phyloP scores from a whole-genome alignment of 2,113 vertebrate genomes.

The Pantherophis guttatus region DNA sequence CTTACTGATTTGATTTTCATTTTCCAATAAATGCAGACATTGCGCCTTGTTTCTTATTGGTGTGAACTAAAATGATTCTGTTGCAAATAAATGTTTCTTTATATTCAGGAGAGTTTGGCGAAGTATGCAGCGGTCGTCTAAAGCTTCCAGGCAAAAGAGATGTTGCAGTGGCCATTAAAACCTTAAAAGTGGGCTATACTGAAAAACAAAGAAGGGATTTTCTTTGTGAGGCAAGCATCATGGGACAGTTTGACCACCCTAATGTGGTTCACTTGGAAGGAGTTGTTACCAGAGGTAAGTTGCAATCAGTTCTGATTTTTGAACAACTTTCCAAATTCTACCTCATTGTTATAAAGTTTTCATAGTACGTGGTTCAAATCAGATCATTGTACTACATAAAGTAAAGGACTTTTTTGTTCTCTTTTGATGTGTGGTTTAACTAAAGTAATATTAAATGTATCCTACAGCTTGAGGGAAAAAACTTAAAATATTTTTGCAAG shows the following conservation, averaged over 20 bases:
- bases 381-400: constrained; percentile 17
- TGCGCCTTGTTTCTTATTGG: constrained; percentile 33
- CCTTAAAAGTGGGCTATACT: constrained; percentile 94
- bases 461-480: constrained; percentile 36
- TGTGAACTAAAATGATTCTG: constrained; percentile 47
- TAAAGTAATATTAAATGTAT: constrained; percentile 58
- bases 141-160: constrained; percentile 96
- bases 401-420: constrained; percentile 54
- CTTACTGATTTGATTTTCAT: constrained; percentile 5
- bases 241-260: constrained; percentile 98
- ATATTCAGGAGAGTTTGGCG: constrained; percentile 92
- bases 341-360: constrained; percentile 39
- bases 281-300: constrained; percentile 92
- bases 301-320: neutral
- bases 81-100: constrained; percentile 30
- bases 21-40: constrained; percentile 42
- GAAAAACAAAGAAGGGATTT: constrained; percentile 97
- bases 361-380: constrained; percentile 42
- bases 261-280: constrained; percentile 97
- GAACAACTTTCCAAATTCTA: neutral
- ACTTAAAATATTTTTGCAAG: constrained; percentile 16
- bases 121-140: constrained; percentile 94
- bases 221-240: constrained; percentile 96
- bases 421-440: constrained; percentile 46
- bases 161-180: constrained; percentile 93